Evolutionary conservation across 2,113 vertebrate genomes (phyloP).

Genomic region (Eira barbara): DNA sequence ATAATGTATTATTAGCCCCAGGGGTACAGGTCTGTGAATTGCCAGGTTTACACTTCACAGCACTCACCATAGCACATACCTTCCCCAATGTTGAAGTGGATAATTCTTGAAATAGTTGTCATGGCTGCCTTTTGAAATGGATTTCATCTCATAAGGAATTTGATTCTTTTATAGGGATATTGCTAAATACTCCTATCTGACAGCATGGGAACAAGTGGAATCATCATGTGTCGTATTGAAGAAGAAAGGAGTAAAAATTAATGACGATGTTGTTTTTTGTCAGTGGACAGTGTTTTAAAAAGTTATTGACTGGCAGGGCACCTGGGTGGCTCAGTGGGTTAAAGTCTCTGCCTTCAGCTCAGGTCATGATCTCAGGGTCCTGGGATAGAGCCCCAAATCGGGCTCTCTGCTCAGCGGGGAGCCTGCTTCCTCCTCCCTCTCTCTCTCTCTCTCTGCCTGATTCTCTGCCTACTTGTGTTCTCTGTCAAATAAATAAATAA

Average conservation of each 20-base stretch:
- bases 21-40: too few species aligned
- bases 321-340: not conserved
- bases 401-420: too few species aligned
- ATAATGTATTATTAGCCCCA: too few species aligned
- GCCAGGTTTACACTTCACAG: too few species aligned
- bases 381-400: not conserved
- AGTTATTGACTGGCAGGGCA: not conserved
- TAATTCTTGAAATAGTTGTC: not conserved
- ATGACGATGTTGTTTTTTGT: not conserved
- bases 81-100: not conserved
- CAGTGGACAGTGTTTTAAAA: not conserved
- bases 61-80: too few species aligned
- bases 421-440: too few species aligned
- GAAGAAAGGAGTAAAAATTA: slow-evolving; percentile 14
- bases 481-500: too few species aligned
- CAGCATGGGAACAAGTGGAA: not conserved
- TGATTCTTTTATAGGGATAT: not conserved
- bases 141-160: slow-evolving; percentile 10
- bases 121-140: not conserved
- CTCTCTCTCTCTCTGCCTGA: too few species aligned
- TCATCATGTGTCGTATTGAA: not conserved
- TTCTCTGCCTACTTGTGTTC: too few species aligned
- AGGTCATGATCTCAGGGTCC: not conserved
- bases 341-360: not conserved
- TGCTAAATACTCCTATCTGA: not conserved